Base-by-base conservation (phyloP, 2,113 vertebrate genomes). In the Piaya cayana region DNA sequence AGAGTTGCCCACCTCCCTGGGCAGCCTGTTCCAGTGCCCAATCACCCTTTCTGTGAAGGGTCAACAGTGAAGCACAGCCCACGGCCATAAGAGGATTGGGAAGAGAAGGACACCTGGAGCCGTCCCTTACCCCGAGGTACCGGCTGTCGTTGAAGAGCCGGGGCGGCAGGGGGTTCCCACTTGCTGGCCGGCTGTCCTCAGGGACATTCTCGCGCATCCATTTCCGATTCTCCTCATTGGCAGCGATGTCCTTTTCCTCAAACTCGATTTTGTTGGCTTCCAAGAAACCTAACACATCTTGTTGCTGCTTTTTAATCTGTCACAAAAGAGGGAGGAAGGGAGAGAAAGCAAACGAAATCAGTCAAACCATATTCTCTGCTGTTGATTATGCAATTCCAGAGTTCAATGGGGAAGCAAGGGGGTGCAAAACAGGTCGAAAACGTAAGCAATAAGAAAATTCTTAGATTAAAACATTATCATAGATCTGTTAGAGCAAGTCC, bases 241-340 rank as follows among this genome's bases (percentile, higher is more conserved):
- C 98, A 0, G 99, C 99, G 11, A 99, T 99, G 93, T 99, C 99
- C 86, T 98, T 99, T 96, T 99, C 99, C 97, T 99, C 99, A 88
- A 98, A 99, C 59, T 98, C 98, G 8, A 99, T 99, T 97, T 99
- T 99, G 97, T 99, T 99, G 95, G 98, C 99, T 70, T 98, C 98
- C 90, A 99, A 97, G 97, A 99, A 99, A 43, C 99, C 98, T 96
- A 99, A 95, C 20, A 99, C 98, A 95, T 99, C 99, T 98, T 99
- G 99, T 94, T 99, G 99, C 96, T 99, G 98, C 97, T 99, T 99
- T 98, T 99, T 99, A 93, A 99, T 99, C 99, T 99, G 97, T 83
- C 70, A 60, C 30, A 85, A 81, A 90, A 95, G 29, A 17, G 20
- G 36, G 3, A 6, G 8, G 4, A 13, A 2, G 16, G 34, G 6